Percentiles rank a stretch among this genome's conserved stretches.
Evolutionary conservation across 2,797 vertebrate species (phyloP).

Genomic region (Petrocephalus sullivani): DNA sequence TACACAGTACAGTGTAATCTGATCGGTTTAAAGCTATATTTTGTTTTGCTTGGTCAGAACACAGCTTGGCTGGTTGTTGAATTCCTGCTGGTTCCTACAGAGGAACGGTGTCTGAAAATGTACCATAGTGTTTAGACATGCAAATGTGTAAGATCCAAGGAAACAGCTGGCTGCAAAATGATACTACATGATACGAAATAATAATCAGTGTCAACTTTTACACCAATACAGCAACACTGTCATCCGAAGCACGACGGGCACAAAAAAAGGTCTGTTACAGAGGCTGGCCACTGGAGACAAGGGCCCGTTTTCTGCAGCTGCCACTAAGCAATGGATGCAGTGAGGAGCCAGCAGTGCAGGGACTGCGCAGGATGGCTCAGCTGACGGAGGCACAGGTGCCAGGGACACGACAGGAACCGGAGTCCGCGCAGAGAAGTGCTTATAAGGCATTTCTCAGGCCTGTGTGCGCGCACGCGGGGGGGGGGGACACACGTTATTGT

Average conservation of each 20-base stretch:
- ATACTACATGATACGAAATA: not conserved
- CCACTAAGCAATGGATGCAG: conserved; percentile 30
- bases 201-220: not conserved
- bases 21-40: not conserved
- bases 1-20: not conserved
- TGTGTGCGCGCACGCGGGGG: not conserved
- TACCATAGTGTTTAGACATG: not conserved
- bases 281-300: conserved; percentile 19
- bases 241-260: not conserved
- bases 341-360: conserved; percentile 32
- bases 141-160: conserved; percentile 2
- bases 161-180: not conserved
- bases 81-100: conserved; percentile 3
- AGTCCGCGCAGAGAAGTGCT: conserved; percentile 36
- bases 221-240: not conserved
- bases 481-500: conserved; percentile 10
- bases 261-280: not conserved
- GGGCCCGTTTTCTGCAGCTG: conserved; percentile 15
- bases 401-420: conserved; percentile 10
- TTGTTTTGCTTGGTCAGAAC: conserved; percentile 2
- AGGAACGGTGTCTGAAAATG: not conserved
- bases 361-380: conserved; percentile 31
- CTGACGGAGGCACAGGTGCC: conserved; percentile 23
- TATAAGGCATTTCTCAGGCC: conserved; percentile 45
- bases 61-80: not conserved